Base-by-base conservation (phyloP, 2,888 invertebrate genomes). In the Ophion costatus region DNA sequence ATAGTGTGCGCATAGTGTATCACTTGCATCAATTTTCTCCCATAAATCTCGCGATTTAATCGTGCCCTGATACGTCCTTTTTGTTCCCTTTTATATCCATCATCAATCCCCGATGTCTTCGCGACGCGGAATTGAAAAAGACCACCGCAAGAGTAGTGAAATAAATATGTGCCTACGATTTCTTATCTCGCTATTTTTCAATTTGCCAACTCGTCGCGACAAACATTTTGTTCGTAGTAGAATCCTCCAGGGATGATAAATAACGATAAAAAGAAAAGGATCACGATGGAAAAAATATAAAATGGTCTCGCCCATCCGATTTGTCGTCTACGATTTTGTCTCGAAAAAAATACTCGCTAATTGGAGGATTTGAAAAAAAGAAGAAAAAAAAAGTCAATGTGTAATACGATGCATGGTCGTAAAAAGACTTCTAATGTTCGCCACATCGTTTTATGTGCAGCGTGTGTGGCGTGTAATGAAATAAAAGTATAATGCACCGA, bases 21-120 rank as follows among this genome's bases (percentile, higher is more conserved):
- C 74, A 61, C 67, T 76, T 76, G 57, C 67, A 76, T 76, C 76
- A 76, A 76, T 76, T 76, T 76, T 76, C 67, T 22, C 56, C 76
- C 67, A 67, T 67, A 67, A 76, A 76, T 66, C 76, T 42, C 57
- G 24, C 38, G 67, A 76, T 66, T 64, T 75, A 57, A 66, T 76
- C 76, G 64, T 66, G 20, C 22, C 66, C 14, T 14, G 45, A 45
- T 45, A 11, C 45, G 11, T 42, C 29, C 38, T 66, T n/a, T 38
- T 51, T 17, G 14, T 7, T 14, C 17, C 22, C 14, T 24, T 24
- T 22, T 51, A 24, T 56, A 22, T 45, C 14, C 69, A 17, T 70
- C 69, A 56, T 70, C 69, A 56, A 70, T 70, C 69, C 69, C 24
- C 38, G 42, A 24, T 17, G 51, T 70, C 69, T 56, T 51, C 51